Base-by-base conservation (phyloP, 2,797 vertebrate genomes). In the Melopsittacus undulatus region DNA sequence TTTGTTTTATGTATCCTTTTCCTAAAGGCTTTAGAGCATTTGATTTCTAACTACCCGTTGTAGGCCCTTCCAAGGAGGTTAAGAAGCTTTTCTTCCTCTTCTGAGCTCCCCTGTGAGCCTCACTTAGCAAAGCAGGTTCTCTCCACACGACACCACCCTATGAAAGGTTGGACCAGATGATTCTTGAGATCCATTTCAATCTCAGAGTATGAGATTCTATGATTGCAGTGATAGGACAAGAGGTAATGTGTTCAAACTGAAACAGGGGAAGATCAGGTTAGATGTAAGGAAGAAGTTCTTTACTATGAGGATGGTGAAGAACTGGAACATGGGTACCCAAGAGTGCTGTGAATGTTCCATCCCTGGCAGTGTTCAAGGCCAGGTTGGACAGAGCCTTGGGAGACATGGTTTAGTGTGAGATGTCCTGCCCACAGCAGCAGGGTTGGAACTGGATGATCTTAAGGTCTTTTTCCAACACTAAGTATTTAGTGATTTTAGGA, bases 61-160 rank as follows among this genome's bases (percentile, higher is more conserved):
- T 6, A 64, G 36, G 11, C 48, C 22, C 13, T 81, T 64, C 52
- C 0, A 2, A 0, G 0, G 26, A 40, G 21, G 32, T 34, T 18
- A 17, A 36, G 80, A 61, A 9, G 6, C 4, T 72, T 75, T 78
- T 17, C 43, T 42, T 32, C 14, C 18, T 7, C 40, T 57, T 66
- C 24, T 67, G 63, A 63, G 8, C 21, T 13, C 24, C 26, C 48
- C n/a, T 12, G 5, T 0, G 15, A 80, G 56, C 20, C 27, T 38
- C 11, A 4, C 5, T 1, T 18, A 3, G 5, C 52, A 74, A 34
- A 51, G 21, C 4, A 17, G 70, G 38, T 20, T 66, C 21, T 81
- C 34, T 6, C 5, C 69, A 13, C 13, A 2, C 5, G 10, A 3
- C 34, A 29, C 8, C 27, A 7, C 5, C 38, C 22, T 26, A 36